These are phyloP conservation scores for Seira sanloemensis DNA, from an alignment of 2,888 invertebrate species.

Conservation along the genomic window DNA sequence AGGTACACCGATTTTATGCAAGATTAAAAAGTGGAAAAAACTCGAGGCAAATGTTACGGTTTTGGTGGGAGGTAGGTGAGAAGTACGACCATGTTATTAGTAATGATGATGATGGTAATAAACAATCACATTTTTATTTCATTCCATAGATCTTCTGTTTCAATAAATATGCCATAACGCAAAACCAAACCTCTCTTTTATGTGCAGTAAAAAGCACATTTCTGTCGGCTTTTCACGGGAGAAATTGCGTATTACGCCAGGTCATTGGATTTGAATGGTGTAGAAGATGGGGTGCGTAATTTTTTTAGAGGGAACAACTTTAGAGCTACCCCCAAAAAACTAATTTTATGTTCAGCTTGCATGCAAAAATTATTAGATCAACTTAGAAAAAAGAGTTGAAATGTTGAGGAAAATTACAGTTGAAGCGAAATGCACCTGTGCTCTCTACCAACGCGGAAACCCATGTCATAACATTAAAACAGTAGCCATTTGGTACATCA, in stretches of 20 bases:
- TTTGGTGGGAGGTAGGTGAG: constrained; percentile 22
- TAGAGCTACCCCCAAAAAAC: no score
- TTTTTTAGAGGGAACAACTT: no score
- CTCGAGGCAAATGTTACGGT: not conserved
- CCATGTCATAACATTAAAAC: not conserved
- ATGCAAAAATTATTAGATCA: not conserved
- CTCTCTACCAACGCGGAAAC: not conserved
- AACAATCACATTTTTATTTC: not conserved
- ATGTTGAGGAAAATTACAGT: not conserved
- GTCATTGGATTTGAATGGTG: no score
- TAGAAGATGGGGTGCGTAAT: no score
- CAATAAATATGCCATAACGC: not conserved
- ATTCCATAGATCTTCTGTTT: not conserved
- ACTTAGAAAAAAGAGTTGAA: not conserved
- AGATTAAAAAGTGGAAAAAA: no score
- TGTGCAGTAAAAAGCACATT: not conserved
- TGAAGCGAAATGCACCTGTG: not conserved
- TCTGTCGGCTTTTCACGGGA: not conserved
- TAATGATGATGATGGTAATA: constrained; percentile 12
- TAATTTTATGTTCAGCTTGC: not conserved
- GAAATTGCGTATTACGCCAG: not conserved
- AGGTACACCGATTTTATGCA: no score
- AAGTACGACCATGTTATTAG: constrained; percentile 31
- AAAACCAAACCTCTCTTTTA: no score
- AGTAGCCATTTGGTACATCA: not conserved